A percentile compares a stretch with the other conserved stretches of the same genome.
phyloP scores from a whole-genome alignment of 2,113 vertebrate species.

The Lepidothrix coronata region DNA sequence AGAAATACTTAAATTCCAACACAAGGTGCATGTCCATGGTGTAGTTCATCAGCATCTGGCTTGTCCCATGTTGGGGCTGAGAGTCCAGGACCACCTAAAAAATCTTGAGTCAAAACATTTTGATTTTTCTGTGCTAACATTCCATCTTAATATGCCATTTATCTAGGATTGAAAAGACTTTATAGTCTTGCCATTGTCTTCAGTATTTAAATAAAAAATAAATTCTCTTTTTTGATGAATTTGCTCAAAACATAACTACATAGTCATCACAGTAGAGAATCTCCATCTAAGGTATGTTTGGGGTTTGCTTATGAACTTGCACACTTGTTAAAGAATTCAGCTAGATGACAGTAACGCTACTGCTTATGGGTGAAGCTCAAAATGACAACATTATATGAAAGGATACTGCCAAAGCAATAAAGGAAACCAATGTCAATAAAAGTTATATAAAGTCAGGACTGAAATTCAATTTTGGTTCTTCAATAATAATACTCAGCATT shows the following conservation, averaged over 20 bases:
- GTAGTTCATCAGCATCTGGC: background rate
- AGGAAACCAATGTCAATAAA: conserved; percentile 20
- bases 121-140: background rate
- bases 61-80: background rate
- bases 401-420: background rate
- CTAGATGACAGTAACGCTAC: background rate
- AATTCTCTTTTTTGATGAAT: background rate
- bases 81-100: rapidly evolving
- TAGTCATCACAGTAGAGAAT: background rate
- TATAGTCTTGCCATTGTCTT: background rate
- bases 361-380: conserved; percentile 5
- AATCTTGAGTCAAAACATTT: background rate
- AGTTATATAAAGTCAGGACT: conserved; percentile 36
- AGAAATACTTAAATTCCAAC: background rate
- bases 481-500: conserved; percentile 12
- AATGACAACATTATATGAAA: conserved; percentile 12
- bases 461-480: conserved; percentile 45
- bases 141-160: background rate
- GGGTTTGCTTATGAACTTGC: background rate
- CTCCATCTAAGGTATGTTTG: background rate
- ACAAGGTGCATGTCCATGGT: background rate
- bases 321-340: background rate
- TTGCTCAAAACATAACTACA: background rate
- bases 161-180: background rate
- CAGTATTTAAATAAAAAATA: background rate